Base-by-base conservation (phyloP, 2,888 invertebrate species). In the Allygus modestus region DNA sequence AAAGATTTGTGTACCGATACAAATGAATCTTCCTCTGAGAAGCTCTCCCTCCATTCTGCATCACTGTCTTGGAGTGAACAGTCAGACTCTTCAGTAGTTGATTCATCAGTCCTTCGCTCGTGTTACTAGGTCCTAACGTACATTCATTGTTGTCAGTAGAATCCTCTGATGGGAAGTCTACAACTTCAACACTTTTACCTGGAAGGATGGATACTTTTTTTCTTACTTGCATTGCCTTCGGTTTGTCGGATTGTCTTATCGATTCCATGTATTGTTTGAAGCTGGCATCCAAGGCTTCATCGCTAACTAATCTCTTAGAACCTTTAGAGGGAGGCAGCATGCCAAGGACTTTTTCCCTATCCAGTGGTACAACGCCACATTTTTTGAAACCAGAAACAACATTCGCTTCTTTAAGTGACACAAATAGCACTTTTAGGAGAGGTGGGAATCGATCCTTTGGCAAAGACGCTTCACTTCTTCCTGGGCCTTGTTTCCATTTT, bases 401-500 rank as follows among this genome's bases (percentile, higher is more conserved):
- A 15, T 54, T 54, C 17, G 5, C 54, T 54, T 54, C 54, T 15
- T 54, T 54, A 31, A 61, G 65, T 7, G 65, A 33, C 15, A 31
- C 54, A 37, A 28, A 85, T 12, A 46, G 20, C 15, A 69, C 65
- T 54, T 85, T 85, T 0, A 84, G 79, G 23, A 85, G 31, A 37
- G 69, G 28, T 1, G 75, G 83, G 46, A 83, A 83, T 31, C 26
- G 1, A 31, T 43, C 51, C 41, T 83, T 73, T 46, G 83, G 31
- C 31, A 83, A 9, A 0, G 33, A 26, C 23, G 54, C 41, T 43
- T 77, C 84, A 41, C 65, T 84, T 65, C 73, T 71, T 17, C 82
- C 84, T 4, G 81, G 65, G 7, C 83, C 83, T 83, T 82, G 82
- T 58, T 86, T 86, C 86, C 86, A 85, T 4, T 69, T 61, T 9